Evolutionary conservation across 2,888 invertebrate species (phyloP).

Genomic region (Cephonodes hylas): DNA sequence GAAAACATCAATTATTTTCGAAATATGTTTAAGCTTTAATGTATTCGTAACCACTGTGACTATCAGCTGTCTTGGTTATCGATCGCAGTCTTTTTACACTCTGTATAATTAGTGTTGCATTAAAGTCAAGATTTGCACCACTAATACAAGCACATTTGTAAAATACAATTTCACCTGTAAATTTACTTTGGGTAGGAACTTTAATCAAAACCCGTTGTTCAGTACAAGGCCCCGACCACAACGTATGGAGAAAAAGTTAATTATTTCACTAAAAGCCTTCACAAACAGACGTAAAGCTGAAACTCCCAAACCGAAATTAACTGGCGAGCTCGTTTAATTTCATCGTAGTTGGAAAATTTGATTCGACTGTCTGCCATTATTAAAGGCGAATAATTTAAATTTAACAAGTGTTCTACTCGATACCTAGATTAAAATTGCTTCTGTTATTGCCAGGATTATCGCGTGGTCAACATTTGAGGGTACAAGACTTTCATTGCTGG

Average conservation of each 20-base stretch:
- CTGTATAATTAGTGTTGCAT: too few species aligned
- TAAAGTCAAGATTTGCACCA: too few species aligned
- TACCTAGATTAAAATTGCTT: neutral
- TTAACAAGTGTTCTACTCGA: neutral
- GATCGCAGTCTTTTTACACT: too few species aligned
- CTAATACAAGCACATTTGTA: too few species aligned
- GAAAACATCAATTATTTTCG: too few species aligned
- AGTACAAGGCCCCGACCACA: neutral
- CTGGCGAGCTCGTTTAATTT: conserved; percentile 6
- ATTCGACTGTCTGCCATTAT: neutral
- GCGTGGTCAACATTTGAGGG: neutral
- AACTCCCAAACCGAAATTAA: conserved; percentile 7
- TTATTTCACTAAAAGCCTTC: conserved; percentile 3
- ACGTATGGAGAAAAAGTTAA: neutral
- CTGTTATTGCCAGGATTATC: neutral
- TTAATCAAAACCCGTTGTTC: neutral
- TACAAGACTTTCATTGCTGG: too few species aligned
- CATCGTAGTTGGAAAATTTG: conserved; percentile 4
- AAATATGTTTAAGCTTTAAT: too few species aligned
- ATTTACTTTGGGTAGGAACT: neutral
- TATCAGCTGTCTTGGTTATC: too few species aligned
- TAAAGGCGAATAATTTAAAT: neutral
- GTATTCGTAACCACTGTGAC: too few species aligned
- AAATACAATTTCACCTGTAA: neutral
- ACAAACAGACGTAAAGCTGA: neutral